Base-by-base conservation (phyloP, 2,797 vertebrate species). In the Staurois parvus region DNA sequence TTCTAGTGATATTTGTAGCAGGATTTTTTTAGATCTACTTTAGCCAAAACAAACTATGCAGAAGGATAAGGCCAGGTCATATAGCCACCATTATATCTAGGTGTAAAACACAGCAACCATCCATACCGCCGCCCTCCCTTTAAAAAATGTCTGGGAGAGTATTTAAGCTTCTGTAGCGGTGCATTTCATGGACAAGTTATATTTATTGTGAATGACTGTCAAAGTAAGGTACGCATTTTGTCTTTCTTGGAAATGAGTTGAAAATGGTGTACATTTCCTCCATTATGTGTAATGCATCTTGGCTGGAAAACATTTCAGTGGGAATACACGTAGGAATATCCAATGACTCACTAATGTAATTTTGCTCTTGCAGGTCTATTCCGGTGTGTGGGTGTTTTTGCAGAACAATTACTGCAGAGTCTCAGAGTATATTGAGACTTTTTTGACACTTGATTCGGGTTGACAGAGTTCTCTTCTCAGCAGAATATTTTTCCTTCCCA, bases 341-440 rank as follows among this genome's bases (percentile, higher is more conserved):
- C 74, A 32, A 74, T 94, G 94, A 93, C 90, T 94, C 93, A 93
- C 88, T 89, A 88, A 87, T 92, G 89, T 89, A 88, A 85, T 91
- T 92, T 90, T 90, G 88, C 91, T 91, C 88, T 90, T 94, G 92
- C 91, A 93, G 92, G 94, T 95, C 93, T 95, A 91, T 94, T 94
- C 92, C 59, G 64, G 91, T 83, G 30, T 79, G 91, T 93, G 92
- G 92, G 93, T 91, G 93, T 93, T 93, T 84, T 79, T 67, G 0
- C 91, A 93, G 93, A 93, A 93, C 91, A 93, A 91, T 95, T 95
- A 94, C 88, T 84, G 81, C 80, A 94, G 93, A 94, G 91, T 92
- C 89, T 92, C 91, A 91, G 92, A 89, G 85, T 88, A 92, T 90
- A 68, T 37, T 91, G 91, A 91, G 93, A 94, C 93, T 93, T 94